These are phyloP conservation scores for Saccostrea echinata DNA, from an alignment of 1,140 invertebrate species.

Conservation along the genomic window DNA sequence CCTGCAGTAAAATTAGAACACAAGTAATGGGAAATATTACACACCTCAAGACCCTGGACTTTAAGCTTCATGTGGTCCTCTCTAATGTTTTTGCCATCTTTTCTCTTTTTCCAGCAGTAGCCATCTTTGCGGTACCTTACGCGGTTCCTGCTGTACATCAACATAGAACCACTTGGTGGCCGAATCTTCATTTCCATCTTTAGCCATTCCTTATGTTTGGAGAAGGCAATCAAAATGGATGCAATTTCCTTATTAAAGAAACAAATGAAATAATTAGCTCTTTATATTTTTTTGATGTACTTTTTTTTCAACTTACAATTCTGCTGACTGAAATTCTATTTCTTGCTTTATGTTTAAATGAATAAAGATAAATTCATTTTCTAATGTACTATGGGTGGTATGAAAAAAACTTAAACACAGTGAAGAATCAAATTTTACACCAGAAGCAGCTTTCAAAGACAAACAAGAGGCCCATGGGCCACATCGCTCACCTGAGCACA, in stretches of 20 bases:
- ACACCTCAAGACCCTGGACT: constrained; percentile 96
- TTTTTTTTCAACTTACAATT: too few relatives aligned
- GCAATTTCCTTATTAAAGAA: constrained; percentile 92
- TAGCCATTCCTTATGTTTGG: constrained; percentile 97
- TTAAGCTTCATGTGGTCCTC: constrained; percentile 99
- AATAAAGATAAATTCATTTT: too few relatives aligned
- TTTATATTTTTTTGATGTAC: too few relatives aligned
- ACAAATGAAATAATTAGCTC: neutral
- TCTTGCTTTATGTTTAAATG: too few relatives aligned
- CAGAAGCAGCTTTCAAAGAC: too few relatives aligned
- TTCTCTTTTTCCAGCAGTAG: constrained; percentile 99
- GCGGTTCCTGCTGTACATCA: constrained; percentile 97
- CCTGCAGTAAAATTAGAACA: too few relatives aligned
- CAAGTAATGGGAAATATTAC: constrained; percentile 50
- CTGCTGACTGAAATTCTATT: too few relatives aligned
- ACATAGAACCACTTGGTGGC: constrained; percentile 97
- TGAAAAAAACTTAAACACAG: too few relatives aligned
- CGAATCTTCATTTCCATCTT: constrained; percentile 97
- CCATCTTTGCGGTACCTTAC: constrained; percentile 97
- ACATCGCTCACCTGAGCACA: too few relatives aligned
- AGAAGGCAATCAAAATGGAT: constrained; percentile 97
- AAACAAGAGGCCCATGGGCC: too few relatives aligned
- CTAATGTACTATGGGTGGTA: too few relatives aligned
- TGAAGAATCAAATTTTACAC: too few relatives aligned
- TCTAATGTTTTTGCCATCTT: constrained; percentile 97